phyloP scores from a whole-genome alignment of 2,797 vertebrate species.

The Potorous gilbertii region DNA sequence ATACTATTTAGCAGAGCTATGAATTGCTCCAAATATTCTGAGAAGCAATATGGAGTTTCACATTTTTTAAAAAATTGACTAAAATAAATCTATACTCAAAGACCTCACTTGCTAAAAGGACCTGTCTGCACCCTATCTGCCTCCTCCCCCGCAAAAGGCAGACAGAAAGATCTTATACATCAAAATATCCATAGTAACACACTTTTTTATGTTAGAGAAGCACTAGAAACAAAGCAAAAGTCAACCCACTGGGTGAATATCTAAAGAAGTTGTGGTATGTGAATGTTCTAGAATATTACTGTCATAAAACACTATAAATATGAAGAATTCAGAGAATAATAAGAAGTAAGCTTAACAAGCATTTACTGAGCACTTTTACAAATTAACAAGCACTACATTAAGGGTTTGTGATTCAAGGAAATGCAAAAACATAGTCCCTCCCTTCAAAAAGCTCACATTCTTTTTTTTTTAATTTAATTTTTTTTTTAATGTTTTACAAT shows the following conservation, averaged over 20 bases:
- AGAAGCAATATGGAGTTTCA: too few species aligned
- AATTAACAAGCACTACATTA: background rate
- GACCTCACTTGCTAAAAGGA: background rate
- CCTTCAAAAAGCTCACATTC: background rate
- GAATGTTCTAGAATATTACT: background rate
- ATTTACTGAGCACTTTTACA: too few species aligned
- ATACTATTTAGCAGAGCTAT: background rate
- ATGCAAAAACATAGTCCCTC: background rate
- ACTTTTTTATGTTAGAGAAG: background rate
- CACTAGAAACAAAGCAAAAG: background rate
- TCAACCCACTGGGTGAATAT: background rate
- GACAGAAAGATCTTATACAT: background rate
- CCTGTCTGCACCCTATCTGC: too few species aligned
- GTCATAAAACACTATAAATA: background rate
- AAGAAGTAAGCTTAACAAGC: background rate
- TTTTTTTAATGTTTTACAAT: too few species aligned
- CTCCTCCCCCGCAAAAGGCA: background rate
- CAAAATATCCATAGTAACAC: too few species aligned
- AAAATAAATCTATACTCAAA: background rate
- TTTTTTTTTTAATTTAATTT: too few species aligned
- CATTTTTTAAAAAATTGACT: background rate
- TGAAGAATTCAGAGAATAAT: background rate
- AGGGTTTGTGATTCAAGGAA: background rate
- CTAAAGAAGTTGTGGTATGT: background rate
- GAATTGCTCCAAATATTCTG: background rate